Evolutionary conservation across 2,888 invertebrate genomes (phyloP).

Genomic region (Erebia ligea): DNA sequence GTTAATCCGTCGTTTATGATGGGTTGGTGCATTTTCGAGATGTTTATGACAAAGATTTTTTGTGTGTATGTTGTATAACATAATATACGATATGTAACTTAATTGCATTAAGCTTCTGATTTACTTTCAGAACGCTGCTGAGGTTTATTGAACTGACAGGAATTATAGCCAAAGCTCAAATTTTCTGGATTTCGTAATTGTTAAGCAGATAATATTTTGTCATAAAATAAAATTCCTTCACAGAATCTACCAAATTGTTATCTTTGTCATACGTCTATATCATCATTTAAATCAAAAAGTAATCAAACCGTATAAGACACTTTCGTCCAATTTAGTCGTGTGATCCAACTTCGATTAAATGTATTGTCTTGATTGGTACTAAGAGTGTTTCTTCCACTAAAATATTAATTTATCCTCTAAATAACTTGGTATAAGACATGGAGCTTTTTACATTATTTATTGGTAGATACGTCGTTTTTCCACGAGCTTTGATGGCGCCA

Average conservation of each 20-base stretch:
- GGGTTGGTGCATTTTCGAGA: too few relatives aligned
- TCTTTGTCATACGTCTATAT: neutral
- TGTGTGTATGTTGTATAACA: too few relatives aligned
- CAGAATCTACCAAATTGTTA: too few relatives aligned
- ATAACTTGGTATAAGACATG: constrained; percentile 14
- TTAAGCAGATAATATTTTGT: neutral
- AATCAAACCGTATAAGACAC: constrained; percentile 31
- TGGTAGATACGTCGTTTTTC: constrained; percentile 29
- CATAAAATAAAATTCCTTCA: neutral
- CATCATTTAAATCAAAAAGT: constrained; percentile 14
- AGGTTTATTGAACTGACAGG: too few relatives aligned
- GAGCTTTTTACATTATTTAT: constrained; percentile 36
- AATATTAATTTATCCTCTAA: constrained; percentile 3
- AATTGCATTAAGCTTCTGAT: too few relatives aligned
- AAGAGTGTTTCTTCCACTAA: constrained; percentile 33
- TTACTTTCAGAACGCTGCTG: too few relatives aligned
- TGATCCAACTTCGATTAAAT: constrained; percentile 39
- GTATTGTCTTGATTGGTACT: constrained; percentile 49
- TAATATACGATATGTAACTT: too few relatives aligned
- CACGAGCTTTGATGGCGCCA: constrained; percentile 56
- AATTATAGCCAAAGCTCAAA: too few relatives aligned
- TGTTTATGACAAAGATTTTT: too few relatives aligned
- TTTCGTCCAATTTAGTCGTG: constrained; percentile 35
- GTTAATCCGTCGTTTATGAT: too few relatives aligned
- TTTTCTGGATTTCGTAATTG: too few relatives aligned